These are phyloP conservation scores for Harpalus rubripes DNA, from an alignment of 2,888 invertebrate genomes.

Conservation along the genomic window DNA sequence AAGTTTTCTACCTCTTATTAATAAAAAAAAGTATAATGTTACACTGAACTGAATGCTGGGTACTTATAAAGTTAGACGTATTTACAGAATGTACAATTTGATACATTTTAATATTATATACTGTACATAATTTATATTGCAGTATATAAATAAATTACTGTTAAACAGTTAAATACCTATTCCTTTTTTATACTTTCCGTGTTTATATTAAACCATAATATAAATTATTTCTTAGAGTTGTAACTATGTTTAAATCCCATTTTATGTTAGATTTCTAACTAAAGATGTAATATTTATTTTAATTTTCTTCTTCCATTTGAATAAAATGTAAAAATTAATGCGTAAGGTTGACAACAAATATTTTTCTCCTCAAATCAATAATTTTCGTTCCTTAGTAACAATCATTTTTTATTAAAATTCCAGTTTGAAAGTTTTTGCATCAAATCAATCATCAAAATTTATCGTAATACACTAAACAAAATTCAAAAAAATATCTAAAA, in stretches of 20 bases:
- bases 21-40: not conserved
- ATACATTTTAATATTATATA: constrained; percentile 16
- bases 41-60: not conserved
- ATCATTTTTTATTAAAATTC: constrained; percentile 25
- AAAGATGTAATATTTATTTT: too few relatives aligned
- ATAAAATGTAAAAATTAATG: too few relatives aligned
- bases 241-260: too few relatives aligned
- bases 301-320: too few relatives aligned
- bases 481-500: constrained; percentile 20
- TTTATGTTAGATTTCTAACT: too few relatives aligned
- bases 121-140: constrained; percentile 5
- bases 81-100: not conserved
- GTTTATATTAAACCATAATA: too few relatives aligned
- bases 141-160: constrained; percentile 39
- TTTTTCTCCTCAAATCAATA: not conserved
- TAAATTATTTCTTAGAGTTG: too few relatives aligned
- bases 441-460: constrained; percentile 43
- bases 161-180: constrained; percentile 17
- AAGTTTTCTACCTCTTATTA: constrained; percentile 60
- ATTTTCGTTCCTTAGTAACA: constrained; percentile 14
- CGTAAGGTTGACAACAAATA: not conserved
- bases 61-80: constrained; percentile 21
- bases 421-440: constrained; percentile 37
- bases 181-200: not conserved
- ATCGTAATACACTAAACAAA: constrained; percentile 24